Evolutionary conservation across 2,888 invertebrate genomes (phyloP).

Genomic region (Eupithecia abbreviata): DNA sequence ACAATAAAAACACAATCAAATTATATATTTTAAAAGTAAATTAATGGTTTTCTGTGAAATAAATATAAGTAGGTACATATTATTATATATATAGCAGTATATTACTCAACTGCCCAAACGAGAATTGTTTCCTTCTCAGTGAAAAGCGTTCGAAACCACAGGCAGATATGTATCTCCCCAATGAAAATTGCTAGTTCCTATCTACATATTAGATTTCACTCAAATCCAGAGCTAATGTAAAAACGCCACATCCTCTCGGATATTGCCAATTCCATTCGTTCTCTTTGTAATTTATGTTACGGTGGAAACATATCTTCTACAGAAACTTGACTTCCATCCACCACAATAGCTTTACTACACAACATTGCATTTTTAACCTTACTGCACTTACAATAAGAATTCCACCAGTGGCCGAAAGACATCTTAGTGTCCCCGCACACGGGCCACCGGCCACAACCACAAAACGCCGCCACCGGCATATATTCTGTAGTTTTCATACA

Average conservation of each 20-base stretch:
- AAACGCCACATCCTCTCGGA: constrained; percentile 11
- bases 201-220: constrained; percentile 16
- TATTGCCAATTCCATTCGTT: constrained; percentile 31
- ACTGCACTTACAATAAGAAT: neutral
- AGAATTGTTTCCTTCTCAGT: neutral
- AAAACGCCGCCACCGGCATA: no score
- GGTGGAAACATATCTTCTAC: constrained; percentile 34
- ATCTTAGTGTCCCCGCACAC: neutral
- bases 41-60: neutral
- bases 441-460: no score
- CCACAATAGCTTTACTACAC: neutral
- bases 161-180: neutral
- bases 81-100: neutral
- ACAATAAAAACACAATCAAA: neutral
- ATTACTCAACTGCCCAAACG: neutral
- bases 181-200: constrained; percentile 8
- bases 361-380: constrained; percentile 1
- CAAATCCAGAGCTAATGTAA: constrained; percentile 26
- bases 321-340: constrained; percentile 3
- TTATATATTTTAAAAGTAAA: neutral
- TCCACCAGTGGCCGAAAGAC: neutral
- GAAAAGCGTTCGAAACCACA: neutral
- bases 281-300: constrained; percentile 47
- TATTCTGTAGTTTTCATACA: no score
- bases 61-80: neutral